A percentile compares a stretch with the other conserved stretches of the same genome.
Evolutionary conservation across 2,888 invertebrate genomes (phyloP).

Genomic region (Drosophila paramelanica): DNA sequence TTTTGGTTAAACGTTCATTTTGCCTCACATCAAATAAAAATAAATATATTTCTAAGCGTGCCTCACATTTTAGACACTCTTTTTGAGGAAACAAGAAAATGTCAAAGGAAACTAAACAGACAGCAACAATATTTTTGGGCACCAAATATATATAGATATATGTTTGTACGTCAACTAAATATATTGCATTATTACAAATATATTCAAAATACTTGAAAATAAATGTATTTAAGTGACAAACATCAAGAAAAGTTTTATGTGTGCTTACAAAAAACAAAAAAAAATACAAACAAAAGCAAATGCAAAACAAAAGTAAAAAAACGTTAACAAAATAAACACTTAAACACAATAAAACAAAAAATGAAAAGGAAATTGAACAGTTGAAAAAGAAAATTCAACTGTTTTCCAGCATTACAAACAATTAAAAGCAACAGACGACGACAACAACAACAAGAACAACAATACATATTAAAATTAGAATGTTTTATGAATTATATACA

Average conservation of each 20-base stretch:
- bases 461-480: constrained; percentile 68
- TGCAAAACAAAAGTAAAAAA: background rate
- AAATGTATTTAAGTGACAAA: constrained; percentile 1
- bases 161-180: constrained; percentile 1
- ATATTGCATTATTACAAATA: background rate
- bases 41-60: constrained; percentile 53
- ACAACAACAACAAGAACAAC: constrained; percentile 30
- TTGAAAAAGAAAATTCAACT: constrained; percentile 8
- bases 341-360: too few species aligned
- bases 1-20: constrained; percentile 10
- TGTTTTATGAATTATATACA: constrained; percentile 78
- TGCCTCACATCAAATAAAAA: constrained; percentile 25
- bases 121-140: constrained; percentile 77
- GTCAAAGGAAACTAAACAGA: constrained; percentile 33
- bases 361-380: background rate
- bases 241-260: constrained; percentile 33
- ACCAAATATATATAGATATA: constrained; percentile 57
- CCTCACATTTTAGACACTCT: constrained; percentile 54
- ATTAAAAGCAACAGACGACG: background rate
- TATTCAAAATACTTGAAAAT: background rate
- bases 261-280: constrained; percentile 37
- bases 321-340: too few species aligned
- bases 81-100: constrained; percentile 40
- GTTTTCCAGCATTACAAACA: constrained; percentile 27
- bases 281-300: background rate